Conservation (phyloP, 2,797 vertebrate genomes). For the Hydrophis major region DNA sequence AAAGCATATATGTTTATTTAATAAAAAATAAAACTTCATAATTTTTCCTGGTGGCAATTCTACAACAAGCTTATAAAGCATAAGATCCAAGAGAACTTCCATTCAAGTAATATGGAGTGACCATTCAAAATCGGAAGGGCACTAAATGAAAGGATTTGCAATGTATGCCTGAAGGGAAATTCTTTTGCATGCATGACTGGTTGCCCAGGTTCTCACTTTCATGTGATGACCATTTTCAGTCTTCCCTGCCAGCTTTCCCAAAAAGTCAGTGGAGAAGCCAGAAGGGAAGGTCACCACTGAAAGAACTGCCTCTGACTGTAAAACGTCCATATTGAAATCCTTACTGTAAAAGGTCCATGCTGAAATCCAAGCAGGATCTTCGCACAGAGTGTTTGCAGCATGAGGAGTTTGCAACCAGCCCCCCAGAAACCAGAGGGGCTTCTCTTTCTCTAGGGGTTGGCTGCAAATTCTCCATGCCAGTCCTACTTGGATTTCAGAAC, state of each 20-base stretch:
- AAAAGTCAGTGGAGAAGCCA: background rate
- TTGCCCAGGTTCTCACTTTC: background rate
- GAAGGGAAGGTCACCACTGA: background rate
- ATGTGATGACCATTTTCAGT: background rate
- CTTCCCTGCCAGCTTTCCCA: background rate
- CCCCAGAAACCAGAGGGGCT: background rate
- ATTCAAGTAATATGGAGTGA: background rate
- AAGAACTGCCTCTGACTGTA: background rate
- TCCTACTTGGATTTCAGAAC: background rate
- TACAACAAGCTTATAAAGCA: background rate
- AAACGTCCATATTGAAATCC: no score
- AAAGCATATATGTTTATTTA: background rate
- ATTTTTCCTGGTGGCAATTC: background rate
- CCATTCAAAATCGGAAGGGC: background rate
- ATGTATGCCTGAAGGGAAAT: background rate
- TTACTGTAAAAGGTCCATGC: background rate
- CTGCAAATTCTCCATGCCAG: background rate
- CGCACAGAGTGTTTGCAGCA: background rate
- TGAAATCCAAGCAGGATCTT: background rate
- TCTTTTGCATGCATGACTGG: background rate
- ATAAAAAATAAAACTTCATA: conserved; percentile 26
- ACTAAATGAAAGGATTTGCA: background rate
- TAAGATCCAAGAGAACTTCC: background rate
- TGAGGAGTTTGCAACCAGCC: background rate
- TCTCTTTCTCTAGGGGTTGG: background rate